These are phyloP conservation scores for Danaus melanippus DNA, from an alignment of 1,140 invertebrate genomes.

Conservation along the genomic window DNA sequence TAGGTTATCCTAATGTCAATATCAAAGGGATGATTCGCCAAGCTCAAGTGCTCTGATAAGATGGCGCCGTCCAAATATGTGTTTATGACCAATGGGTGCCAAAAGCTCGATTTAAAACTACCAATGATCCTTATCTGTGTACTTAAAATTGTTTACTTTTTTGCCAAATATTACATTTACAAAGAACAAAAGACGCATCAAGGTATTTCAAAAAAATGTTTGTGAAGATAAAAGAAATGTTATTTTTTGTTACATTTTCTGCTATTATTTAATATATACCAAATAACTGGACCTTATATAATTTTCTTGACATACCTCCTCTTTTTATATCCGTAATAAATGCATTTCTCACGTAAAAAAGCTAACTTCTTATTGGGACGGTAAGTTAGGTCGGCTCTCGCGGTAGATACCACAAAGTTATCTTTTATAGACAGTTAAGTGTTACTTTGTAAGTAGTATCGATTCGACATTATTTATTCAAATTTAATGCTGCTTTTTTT, in stretches of 20 bases:
- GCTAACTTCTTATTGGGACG: too few relatives aligned
- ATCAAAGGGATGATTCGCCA: constrained; percentile 13
- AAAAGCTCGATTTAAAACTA: constrained; percentile 36
- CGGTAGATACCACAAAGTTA: constrained; percentile 22
- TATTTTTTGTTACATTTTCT: too few relatives aligned
- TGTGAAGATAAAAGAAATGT: too few relatives aligned
- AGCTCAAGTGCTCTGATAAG: constrained; percentile 11
- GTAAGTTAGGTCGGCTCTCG: too few relatives aligned
- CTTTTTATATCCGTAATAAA: too few relatives aligned
- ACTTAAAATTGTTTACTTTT: too few relatives aligned
- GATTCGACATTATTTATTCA: constrained; percentile 30
- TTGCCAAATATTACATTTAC: too few relatives aligned
- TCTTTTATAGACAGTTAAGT: constrained; percentile 40
- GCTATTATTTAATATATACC: too few relatives aligned
- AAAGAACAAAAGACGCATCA: too few relatives aligned
- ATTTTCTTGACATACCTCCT: constrained; percentile 16
- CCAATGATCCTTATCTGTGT: too few relatives aligned
- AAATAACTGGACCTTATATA: background rate
- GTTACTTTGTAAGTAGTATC: constrained; percentile 34
- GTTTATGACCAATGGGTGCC: constrained; percentile 52
- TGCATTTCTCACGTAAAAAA: too few relatives aligned
- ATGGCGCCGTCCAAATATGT: constrained; percentile 43
- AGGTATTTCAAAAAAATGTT: too few relatives aligned
- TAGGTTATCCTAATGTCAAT: constrained; percentile 5
- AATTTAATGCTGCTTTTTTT: constrained; percentile 18